Evolutionary conservation across 1,140 invertebrate species (phyloP).

Genomic region (Caerostris extrusa): DNA sequence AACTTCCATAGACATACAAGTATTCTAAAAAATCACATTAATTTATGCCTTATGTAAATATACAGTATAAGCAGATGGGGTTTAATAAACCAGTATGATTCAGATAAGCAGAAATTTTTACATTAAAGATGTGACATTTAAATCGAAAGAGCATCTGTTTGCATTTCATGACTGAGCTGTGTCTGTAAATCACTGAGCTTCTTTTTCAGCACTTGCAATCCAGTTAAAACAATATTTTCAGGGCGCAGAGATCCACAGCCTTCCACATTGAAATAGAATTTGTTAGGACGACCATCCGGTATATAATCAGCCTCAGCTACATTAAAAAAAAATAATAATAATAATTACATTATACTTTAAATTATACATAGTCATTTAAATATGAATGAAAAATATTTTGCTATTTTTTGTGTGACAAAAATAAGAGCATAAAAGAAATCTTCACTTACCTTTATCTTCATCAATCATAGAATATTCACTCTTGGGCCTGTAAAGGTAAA

Average conservation of each 20-base stretch:
- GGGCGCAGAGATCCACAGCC: conserved; percentile 95
- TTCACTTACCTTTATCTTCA: conserved; percentile 91
- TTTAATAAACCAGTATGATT: too few species aligned
- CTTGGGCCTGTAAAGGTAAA: conserved; percentile 87
- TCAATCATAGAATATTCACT: conserved; percentile 97
- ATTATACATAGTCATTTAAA: background rate
- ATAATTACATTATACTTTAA: too few species aligned
- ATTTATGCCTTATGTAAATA: too few species aligned
- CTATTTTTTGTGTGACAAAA: background rate
- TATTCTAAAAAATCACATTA: too few species aligned
- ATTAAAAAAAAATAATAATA: background rate
- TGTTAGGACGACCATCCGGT: conserved; percentile 96
- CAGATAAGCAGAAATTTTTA: background rate
- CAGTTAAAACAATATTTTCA: conserved; percentile 98
- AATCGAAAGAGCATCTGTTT: conserved; percentile 85
- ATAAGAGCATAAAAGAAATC: background rate
- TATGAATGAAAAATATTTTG: background rate
- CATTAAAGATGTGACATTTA: background rate
- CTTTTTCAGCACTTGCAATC: conserved; percentile 95
- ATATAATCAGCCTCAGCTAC: conserved; percentile 94
- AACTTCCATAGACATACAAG: too few species aligned
- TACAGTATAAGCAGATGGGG: too few species aligned
- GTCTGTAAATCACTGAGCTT: conserved; percentile 98
- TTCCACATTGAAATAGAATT: conserved; percentile 99
- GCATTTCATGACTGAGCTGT: conserved; percentile 92